Percentiles rank a stretch among this genome's conserved stretches.
Conservation (phyloP, 2,113 vertebrate species). For the Anseranas semipalmata region DNA sequence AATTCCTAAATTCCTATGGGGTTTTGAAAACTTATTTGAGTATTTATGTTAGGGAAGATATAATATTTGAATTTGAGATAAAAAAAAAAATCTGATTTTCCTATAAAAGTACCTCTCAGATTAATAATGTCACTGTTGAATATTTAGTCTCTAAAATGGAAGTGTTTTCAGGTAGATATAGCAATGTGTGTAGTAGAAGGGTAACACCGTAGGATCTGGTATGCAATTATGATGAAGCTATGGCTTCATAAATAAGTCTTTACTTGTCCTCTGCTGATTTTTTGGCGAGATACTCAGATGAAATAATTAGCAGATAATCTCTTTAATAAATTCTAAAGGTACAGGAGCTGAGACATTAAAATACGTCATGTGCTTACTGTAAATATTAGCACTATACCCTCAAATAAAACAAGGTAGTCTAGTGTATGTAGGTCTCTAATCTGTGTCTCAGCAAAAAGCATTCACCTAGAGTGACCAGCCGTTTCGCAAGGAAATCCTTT, state of each 20-base stretch:
- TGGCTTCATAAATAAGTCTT: background rate
- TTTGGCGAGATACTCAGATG: background rate
- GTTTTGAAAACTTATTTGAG: background rate
- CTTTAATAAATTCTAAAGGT: background rate
- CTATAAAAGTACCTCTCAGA: rapidly evolving
- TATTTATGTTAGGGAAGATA: background rate
- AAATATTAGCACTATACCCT: background rate
- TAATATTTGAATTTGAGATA: background rate
- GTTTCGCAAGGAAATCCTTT: background rate
- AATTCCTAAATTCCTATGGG: background rate
- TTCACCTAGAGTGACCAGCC: background rate
- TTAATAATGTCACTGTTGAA: background rate
- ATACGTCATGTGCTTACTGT: background rate
- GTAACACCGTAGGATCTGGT: background rate
- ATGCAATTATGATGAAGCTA: background rate
- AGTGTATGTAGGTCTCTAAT: background rate
- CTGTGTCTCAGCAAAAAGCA: background rate
- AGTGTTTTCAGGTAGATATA: background rate
- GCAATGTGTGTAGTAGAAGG: background rate
- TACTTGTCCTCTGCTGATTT: background rate
- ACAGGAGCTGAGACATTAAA: background rate
- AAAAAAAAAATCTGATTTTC: background rate
- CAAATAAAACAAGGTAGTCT: background rate
- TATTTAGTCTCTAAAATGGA: background rate
- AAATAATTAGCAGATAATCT: background rate